Percentiles rank a stretch among this genome's conserved stretches.
These are phyloP conservation scores for Lemur catta DNA, from an alignment of 2,797 vertebrate genomes.

Conservation along the genomic window DNA sequence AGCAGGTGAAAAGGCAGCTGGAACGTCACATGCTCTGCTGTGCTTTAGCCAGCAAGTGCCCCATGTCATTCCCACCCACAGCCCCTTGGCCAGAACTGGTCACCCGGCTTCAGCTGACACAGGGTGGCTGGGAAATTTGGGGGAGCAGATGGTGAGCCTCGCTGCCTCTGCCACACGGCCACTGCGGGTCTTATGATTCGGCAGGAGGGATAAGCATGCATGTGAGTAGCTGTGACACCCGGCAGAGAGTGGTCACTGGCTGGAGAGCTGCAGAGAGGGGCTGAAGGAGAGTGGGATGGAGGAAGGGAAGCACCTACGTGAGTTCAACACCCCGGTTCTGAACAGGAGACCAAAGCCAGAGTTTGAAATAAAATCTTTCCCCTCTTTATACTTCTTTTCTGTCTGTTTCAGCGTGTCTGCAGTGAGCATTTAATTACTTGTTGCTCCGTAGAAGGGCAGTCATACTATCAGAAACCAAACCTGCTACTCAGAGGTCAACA, in stretches of 20 bases:
- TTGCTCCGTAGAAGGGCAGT: fast-evolving
- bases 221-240: fast-evolving
- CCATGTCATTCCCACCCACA: not conserved
- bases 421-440: not conserved
- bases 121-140: fast-evolving
- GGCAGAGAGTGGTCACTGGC: fast-evolving
- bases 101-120: not conserved
- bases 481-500: fast-evolving
- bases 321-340: not conserved
- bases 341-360: not conserved
- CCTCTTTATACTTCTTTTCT: too few relatives aligned
- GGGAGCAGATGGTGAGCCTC: not conserved
- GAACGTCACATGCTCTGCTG: fast-evolving
- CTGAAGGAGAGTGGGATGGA: too few relatives aligned
- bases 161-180: fast-evolving
- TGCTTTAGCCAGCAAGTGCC: not conserved
- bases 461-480: not conserved
- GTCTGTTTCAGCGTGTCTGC: not conserved
- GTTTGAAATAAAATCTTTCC: not conserved
- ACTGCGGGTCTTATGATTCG: not conserved
- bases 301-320: too few relatives aligned
- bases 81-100: not conserved
- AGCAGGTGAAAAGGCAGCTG: not conserved
- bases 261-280: fast-evolving
- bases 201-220: fast-evolving